Evolutionary conservation across 2,113 vertebrate species (phyloP).

Genomic region (Ariopsis seemanni): DNA sequence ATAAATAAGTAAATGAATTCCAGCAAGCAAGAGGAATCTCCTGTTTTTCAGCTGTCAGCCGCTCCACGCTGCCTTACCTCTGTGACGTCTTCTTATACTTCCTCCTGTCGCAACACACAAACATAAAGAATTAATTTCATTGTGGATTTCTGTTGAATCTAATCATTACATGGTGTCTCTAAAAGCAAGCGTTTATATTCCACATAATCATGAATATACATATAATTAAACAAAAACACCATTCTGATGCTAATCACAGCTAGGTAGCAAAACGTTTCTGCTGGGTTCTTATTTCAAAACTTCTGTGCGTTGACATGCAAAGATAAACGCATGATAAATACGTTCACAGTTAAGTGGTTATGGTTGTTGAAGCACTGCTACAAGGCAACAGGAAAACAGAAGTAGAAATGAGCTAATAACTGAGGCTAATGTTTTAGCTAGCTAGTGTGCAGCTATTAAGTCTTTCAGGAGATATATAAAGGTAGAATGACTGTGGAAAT

Average conservation of each 20-base stretch:
- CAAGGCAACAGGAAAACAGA: neutral
- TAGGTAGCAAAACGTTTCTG: neutral
- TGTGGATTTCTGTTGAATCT: neutral
- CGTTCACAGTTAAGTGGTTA: neutral
- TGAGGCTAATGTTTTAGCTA: neutral
- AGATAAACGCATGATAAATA: neutral
- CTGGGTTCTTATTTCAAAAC: neutral
- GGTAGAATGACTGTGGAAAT: neutral
- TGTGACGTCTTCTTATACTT: constrained; percentile 99
- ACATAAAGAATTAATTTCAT: constrained; percentile 23
- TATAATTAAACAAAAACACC: neutral
- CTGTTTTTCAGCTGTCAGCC: neutral
- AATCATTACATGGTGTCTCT: neutral
- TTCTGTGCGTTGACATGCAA: neutral
- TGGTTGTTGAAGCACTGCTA: neutral
- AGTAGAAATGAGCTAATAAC: neutral
- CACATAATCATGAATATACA: neutral
- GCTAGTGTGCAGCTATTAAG: neutral
- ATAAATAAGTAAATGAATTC: neutral
- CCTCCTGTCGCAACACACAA: constrained; percentile 81
- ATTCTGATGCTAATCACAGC: neutral
- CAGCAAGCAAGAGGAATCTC: neutral
- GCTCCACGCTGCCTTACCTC: constrained; percentile 83
- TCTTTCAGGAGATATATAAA: neutral
- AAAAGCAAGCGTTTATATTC: neutral